A percentile compares a stretch with the other conserved stretches of the same genome.
These are phyloP conservation scores for Peromyscus nudipes DNA, from an alignment of 2,797 vertebrate genomes.

Conservation along the genomic window DNA sequence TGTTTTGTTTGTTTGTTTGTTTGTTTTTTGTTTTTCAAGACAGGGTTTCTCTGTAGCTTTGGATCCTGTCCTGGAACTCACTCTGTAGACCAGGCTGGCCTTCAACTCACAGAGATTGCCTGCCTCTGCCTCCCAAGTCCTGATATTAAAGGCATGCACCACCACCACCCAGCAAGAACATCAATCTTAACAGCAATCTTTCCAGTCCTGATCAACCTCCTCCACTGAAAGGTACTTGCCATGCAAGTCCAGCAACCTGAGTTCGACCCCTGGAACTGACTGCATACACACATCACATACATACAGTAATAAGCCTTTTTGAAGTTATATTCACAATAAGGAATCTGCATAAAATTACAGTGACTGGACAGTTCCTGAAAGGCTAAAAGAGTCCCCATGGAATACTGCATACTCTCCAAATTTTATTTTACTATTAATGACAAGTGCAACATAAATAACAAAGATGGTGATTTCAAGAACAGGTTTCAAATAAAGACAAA, in stretches of 20 bases:
- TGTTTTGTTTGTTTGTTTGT: too few relatives aligned
- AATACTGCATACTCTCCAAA: background rate
- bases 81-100: too few relatives aligned
- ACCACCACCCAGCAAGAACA: too few relatives aligned
- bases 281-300: background rate
- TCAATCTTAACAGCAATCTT: background rate
- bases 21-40: too few relatives aligned
- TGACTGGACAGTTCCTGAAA: background rate
- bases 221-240: background rate
- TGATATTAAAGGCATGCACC: too few relatives aligned
- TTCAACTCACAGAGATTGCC: too few relatives aligned
- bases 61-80: too few relatives aligned
- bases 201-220: background rate
- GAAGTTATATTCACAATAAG: background rate
- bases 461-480: slow-evolving; percentile 9
- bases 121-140: too few relatives aligned
- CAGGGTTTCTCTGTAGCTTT: too few relatives aligned
- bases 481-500: background rate
- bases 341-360: background rate
- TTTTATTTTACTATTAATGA: slow-evolving; percentile 64
- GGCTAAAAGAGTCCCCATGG: background rate
- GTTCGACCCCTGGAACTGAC: background rate
- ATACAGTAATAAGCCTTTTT: background rate
- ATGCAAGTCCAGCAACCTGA: background rate
- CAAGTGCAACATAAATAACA: background rate